Evolutionary conservation across 2,797 vertebrate species (phyloP).

Genomic region (Lacerta agilis): DNA sequence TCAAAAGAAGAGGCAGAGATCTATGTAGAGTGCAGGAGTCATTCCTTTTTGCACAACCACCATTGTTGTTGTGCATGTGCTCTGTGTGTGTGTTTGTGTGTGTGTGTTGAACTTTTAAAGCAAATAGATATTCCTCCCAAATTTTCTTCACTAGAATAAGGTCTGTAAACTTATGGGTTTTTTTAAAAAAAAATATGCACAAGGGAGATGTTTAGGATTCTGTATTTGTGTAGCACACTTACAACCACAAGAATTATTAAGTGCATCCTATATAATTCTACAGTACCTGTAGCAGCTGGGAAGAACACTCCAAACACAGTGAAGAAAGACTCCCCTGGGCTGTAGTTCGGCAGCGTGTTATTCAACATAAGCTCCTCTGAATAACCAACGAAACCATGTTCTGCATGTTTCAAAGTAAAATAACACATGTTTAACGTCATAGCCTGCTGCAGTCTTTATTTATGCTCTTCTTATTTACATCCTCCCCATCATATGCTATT

Average conservation of each 20-base stretch:
- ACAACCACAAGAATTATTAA: too few species aligned
- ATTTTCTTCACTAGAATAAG: too few species aligned
- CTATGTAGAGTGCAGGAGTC: too few species aligned
- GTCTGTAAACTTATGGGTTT: not conserved
- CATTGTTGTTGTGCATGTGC: too few species aligned
- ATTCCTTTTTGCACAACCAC: too few species aligned
- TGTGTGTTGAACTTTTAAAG: too few species aligned
- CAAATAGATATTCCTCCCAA: too few species aligned
- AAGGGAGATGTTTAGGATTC: not conserved
- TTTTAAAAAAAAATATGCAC: not conserved
- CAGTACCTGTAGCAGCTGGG: constrained; percentile 93
- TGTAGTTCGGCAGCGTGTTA: constrained; percentile 91
- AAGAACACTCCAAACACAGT: constrained; percentile 98
- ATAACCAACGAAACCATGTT: constrained; percentile 92
- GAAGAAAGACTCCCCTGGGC: constrained; percentile 91
- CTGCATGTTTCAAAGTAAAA: constrained; percentile 69
- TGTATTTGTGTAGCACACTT: not conserved
- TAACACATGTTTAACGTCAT: not conserved
- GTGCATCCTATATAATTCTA: not conserved
- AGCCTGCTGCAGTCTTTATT: not conserved
- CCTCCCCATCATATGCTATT: not conserved
- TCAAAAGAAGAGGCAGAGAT: too few species aligned
- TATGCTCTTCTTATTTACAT: not conserved
- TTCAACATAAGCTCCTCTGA: constrained; percentile 84
- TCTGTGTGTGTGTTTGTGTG: too few species aligned